A percentile compares a stretch with the other conserved stretches of the same genome.
Evolutionary conservation across 64 coral and sea anemone species (phyloP).

Genomic region (Acropora tenuis): DNA sequence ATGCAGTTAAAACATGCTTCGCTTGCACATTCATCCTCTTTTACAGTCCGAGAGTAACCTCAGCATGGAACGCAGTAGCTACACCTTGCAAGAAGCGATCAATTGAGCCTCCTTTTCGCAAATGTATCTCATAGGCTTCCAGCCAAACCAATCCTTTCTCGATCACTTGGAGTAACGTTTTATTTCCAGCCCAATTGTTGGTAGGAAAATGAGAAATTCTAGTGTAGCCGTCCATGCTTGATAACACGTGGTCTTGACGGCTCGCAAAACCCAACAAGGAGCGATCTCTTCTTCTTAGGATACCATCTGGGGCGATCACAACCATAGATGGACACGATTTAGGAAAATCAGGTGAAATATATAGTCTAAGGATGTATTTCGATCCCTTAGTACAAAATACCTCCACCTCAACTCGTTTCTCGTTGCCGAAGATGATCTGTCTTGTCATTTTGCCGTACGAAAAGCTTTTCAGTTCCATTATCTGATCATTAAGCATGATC

Average conservation of each 20-base stretch:
- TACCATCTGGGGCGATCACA: slow-evolving; percentile 45
- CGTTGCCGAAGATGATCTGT: too few species aligned
- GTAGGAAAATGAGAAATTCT: slow-evolving; percentile 72
- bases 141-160: slow-evolving; percentile 88
- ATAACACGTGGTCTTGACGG: slow-evolving; percentile 8
- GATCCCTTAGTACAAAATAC: too few species aligned
- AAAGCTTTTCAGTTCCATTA: too few species aligned
- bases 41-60: too few species aligned
- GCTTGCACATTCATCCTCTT: too few species aligned
- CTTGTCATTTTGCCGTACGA: too few species aligned
- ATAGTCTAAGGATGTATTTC: slow-evolving; percentile 54
- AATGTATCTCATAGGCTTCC: slow-evolving; percentile 79
- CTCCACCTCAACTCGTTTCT: not conserved
- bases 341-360: slow-evolving; percentile 65
- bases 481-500: too few species aligned
- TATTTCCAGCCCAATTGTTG: slow-evolving; percentile 48
- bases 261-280: not conserved
- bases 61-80: too few species aligned
- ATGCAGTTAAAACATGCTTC: not conserved
- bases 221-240: slow-evolving; percentile 46
- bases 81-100: too few species aligned
- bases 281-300: slow-evolving; percentile 27
- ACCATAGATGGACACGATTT: slow-evolving; percentile 63
- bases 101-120: not conserved
- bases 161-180: slow-evolving; percentile 76